Percentiles rank a stretch among this genome's conserved stretches.
Conservation (phyloP, 2,888 invertebrate genomes). For the Drosophila borealis region DNA sequence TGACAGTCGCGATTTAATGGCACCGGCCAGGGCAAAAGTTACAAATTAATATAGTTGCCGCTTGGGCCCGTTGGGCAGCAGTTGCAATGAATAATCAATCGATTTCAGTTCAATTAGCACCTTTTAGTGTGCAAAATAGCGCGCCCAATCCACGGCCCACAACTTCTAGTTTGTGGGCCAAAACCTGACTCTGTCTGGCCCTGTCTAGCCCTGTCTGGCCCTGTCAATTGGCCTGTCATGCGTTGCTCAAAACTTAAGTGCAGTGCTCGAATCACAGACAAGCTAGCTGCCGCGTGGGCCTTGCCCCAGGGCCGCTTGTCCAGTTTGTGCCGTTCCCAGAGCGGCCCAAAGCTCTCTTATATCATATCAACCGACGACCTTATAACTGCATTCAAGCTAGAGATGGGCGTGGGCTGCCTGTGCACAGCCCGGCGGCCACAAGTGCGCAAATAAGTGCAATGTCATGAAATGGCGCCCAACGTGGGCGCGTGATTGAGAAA, state of each 20-base stretch:
- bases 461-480: slow-evolving; percentile 16
- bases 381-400: slow-evolving; percentile 24
- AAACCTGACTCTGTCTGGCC: neutral
- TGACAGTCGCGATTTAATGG: slow-evolving; percentile 85
- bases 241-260: slow-evolving; percentile 77
- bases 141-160: slow-evolving; percentile 61
- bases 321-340: slow-evolving; percentile 17
- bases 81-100: slow-evolving; percentile 77
- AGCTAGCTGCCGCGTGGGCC: slow-evolving; percentile 46
- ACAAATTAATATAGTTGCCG: slow-evolving; percentile 78
- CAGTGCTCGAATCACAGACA: slow-evolving; percentile 40
- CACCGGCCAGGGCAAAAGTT: slow-evolving; percentile 65
- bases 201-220: slow-evolving; percentile 13
- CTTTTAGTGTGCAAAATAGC: slow-evolving; percentile 82
- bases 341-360: slow-evolving; percentile 13
- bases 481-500: neutral
- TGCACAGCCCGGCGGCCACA: neutral
- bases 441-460: slow-evolving; percentile 9
- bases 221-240: slow-evolving; percentile 54
- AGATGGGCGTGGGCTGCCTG: slow-evolving; percentile 29
- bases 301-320: slow-evolving; percentile 37
- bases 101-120: slow-evolving; percentile 82
- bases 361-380: slow-evolving; percentile 33
- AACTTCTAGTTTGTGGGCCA: slow-evolving; percentile 11
- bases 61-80: slow-evolving; percentile 27